Percentiles rank a stretch among this genome's conserved stretches.
Evolutionary conservation across 2,888 invertebrate genomes (phyloP).

Genomic region (Trissolcus japonicus): DNA sequence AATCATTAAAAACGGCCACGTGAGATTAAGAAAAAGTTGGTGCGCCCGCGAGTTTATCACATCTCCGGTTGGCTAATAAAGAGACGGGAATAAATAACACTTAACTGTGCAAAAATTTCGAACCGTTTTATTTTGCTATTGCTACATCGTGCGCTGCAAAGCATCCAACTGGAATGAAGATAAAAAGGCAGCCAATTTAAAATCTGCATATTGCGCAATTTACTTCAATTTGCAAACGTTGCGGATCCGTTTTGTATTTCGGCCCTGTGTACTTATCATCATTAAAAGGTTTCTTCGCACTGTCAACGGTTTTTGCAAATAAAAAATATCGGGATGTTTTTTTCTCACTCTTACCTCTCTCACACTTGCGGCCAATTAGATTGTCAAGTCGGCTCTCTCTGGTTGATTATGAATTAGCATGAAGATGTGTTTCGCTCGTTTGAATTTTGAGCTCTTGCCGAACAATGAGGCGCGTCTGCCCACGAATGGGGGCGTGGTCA

Average conservation of each 20-base stretch:
- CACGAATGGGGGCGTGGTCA: no score
- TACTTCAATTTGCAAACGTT: slow-evolving; percentile 54
- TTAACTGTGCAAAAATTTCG: slow-evolving; percentile 35
- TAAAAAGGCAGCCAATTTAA: slow-evolving; percentile 51
- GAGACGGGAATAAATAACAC: slow-evolving; percentile 43
- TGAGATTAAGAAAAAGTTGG: slow-evolving; percentile 14
- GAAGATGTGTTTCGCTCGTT: no score
- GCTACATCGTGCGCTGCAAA: slow-evolving; percentile 28
- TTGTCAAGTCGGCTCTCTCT: no score
- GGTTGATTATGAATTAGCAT: no score
- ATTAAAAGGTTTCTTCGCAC: slow-evolving; percentile 22
- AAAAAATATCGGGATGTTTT: no score
- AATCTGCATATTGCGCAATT: slow-evolving; percentile 57
- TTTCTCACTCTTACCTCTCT: no score
- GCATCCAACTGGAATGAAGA: slow-evolving; percentile 43
- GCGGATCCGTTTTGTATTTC: slow-evolving; percentile 51
- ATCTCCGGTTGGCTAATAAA: slow-evolving; percentile 29
- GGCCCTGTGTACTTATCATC: slow-evolving; percentile 41
- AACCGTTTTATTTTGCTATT: slow-evolving; percentile 44
- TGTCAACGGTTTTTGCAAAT: no score
- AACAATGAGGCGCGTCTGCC: no score
- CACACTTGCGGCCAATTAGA: no score
- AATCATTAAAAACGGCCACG: not conserved
- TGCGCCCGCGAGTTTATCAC: slow-evolving; percentile 30
- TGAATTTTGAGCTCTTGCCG: no score